These are phyloP conservation scores for Gorsachius goisagi DNA, from an alignment of 2,113 vertebrate genomes.

Conservation along the genomic window DNA sequence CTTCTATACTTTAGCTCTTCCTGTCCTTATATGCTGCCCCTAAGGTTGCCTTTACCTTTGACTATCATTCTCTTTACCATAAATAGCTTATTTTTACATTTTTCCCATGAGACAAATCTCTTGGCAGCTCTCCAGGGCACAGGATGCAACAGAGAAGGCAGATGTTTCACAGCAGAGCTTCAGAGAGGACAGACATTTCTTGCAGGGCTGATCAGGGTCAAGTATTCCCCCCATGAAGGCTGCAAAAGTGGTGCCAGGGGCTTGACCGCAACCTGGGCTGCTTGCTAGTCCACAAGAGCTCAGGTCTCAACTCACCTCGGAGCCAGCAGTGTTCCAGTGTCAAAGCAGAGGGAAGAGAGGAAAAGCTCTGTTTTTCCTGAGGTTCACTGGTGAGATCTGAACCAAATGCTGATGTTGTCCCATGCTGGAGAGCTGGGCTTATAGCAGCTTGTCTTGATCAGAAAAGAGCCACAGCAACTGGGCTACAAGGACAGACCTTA, in stretches of 20 bases:
- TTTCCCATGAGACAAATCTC: background rate
- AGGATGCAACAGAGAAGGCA: background rate
- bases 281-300: background rate
- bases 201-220: background rate
- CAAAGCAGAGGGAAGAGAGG: background rate
- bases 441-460: background rate
- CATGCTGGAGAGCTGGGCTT: background rate
- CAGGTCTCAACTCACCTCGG: background rate
- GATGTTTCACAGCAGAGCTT: background rate
- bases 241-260: background rate
- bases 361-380: background rate
- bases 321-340: background rate
- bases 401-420: background rate
- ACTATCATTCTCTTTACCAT: background rate
- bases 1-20: background rate
- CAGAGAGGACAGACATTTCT: fast-evolving
- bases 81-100: background rate
- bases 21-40: background rate
- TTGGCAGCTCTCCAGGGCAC: background rate
- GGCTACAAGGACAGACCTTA: background rate
- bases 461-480: background rate
- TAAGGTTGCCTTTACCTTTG: background rate
- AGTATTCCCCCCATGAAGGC: fast-evolving
- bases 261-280: background rate
- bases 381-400: background rate